A percentile compares a stretch with the other conserved stretches of the same genome.
Evolutionary conservation across 1,140 invertebrate species (phyloP).

Genomic region (Diorhabda carinulata): DNA sequence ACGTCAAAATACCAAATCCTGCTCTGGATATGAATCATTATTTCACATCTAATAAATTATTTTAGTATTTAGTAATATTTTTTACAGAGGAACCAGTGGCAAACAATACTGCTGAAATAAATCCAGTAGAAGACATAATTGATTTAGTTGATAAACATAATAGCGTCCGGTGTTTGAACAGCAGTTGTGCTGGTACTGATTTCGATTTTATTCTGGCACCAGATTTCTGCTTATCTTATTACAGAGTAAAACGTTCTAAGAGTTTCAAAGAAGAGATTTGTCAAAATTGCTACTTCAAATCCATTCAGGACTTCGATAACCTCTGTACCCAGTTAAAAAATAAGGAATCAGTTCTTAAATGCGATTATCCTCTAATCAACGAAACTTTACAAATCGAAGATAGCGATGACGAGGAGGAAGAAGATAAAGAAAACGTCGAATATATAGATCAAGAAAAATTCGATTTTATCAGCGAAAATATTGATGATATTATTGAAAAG

Average conservation of each 20-base stretch:
- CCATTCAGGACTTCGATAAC: slow-evolving; percentile 40
- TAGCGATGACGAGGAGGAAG: slow-evolving; percentile 53
- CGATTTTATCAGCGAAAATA: slow-evolving; percentile 50
- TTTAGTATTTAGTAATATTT: not conserved
- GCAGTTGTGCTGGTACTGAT: slow-evolving; percentile 49
- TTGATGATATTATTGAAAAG: slow-evolving; percentile 47
- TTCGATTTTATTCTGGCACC: slow-evolving; percentile 49
- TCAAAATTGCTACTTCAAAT: slow-evolving; percentile 49
- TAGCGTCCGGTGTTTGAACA: slow-evolving; percentile 54
- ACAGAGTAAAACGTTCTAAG: slow-evolving; percentile 48
- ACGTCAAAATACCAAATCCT: no score
- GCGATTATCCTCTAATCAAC: slow-evolving; percentile 50
- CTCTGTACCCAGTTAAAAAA: slow-evolving; percentile 45
- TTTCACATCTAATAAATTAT: no score
- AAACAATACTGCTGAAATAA: not conserved
- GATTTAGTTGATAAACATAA: slow-evolving; percentile 37
- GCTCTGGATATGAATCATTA: no score
- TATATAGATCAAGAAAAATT: slow-evolving; percentile 41
- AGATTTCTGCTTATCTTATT: slow-evolving; percentile 53
- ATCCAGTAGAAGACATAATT: slow-evolving; percentile 34
- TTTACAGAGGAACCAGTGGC: not conserved
- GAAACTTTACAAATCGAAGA: slow-evolving; percentile 56
- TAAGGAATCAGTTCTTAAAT: slow-evolving; percentile 48
- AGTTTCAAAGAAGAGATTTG: slow-evolving; percentile 52
- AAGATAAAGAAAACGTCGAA: slow-evolving; percentile 36